Conservation (phyloP, 2,797 vertebrate genomes). For the Lutjanus campechanus region DNA sequence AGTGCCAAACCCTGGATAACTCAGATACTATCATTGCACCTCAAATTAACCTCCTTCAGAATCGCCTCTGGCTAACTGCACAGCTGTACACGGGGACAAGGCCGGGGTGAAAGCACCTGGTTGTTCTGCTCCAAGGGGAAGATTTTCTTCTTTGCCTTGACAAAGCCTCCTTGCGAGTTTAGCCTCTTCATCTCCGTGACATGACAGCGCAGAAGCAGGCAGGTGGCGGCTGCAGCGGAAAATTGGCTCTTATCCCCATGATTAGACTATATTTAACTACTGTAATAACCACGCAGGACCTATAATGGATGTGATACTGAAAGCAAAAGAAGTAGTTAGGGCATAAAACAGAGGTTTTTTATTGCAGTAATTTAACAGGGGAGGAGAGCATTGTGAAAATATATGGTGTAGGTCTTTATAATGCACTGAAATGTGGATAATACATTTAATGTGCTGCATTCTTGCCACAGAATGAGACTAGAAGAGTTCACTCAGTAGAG, state of each 20-base stretch:
- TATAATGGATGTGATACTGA: conserved; percentile 7
- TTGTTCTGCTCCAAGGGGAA: conserved; percentile 26
- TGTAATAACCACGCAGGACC: conserved; percentile 23
- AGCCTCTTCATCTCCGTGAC: conserved; percentile 33
- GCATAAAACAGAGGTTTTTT: conserved; percentile 13
- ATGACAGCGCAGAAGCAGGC: conserved; percentile 4
- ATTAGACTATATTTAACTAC: conserved; percentile 34
- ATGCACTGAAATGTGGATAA: neutral
- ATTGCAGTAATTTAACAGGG: neutral
- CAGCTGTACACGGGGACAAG: neutral
- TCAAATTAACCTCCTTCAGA: conserved; percentile 46
- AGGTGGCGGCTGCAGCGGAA: conserved; percentile 31
- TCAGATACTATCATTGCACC: conserved; percentile 19
- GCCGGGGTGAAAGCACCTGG: neutral
- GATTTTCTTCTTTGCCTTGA: conserved; percentile 8
- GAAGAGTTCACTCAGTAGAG: too few species aligned
- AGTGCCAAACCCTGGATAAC: neutral
- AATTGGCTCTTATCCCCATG: neutral
- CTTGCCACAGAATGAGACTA: too few species aligned
- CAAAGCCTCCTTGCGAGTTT: conserved; percentile 3
- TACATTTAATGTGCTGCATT: neutral
- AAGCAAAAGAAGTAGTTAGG: conserved; percentile 1
- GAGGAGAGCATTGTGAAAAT: neutral
- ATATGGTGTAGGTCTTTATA: neutral
- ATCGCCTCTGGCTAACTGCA: conserved; percentile 20